A percentile compares a stretch with the other conserved stretches of the same genome.
Evolutionary conservation across 2,113 vertebrate genomes (phyloP).

Genomic region (Catharus bicknelli): DNA sequence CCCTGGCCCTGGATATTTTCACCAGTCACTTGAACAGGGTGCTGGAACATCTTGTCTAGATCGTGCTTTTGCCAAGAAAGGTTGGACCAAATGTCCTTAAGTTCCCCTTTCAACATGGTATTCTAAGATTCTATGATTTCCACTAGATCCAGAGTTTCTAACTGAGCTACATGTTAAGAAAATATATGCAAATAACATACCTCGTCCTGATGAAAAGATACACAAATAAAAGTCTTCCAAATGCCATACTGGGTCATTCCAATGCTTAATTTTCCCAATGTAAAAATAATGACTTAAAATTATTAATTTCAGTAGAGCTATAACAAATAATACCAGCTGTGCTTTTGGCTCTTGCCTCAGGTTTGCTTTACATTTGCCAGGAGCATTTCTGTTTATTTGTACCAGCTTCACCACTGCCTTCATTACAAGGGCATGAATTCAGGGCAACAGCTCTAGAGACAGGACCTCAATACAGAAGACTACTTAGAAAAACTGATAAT

Average conservation of each 20-base stretch:
- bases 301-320: constrained; percentile 4
- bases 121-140: background rate
- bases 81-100: background rate
- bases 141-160: background rate
- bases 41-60: background rate
- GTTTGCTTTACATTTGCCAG: background rate
- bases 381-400: background rate
- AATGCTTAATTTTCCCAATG: background rate
- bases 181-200: background rate
- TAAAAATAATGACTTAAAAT: constrained; percentile 13
- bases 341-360: background rate
- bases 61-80: background rate
- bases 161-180: background rate
- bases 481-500: constrained; percentile 8
- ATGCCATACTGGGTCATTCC: background rate
- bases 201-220: background rate
- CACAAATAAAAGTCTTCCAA: background rate
- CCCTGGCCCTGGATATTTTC: background rate
- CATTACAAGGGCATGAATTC: background rate
- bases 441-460: background rate
- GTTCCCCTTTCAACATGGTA: background rate
- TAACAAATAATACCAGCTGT: constrained; percentile 23
- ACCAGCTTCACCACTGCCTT: background rate
- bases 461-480: background rate
- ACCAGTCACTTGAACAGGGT: background rate